Base-by-base conservation (phyloP, 2,888 invertebrate genomes). In the Lymantria dispar region DNA sequence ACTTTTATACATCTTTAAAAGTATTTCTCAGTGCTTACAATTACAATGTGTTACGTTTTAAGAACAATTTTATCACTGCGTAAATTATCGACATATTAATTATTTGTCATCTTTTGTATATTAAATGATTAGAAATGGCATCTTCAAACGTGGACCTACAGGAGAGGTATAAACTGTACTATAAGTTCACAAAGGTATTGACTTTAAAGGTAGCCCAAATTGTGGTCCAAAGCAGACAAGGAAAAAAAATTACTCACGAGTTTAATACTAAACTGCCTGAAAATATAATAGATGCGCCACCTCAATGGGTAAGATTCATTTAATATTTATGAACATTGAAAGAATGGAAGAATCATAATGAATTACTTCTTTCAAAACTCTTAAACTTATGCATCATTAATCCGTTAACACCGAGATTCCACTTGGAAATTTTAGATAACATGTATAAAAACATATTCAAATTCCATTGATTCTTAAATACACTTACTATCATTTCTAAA, bases 191-290 rank as follows among this genome's bases (percentile, higher is more conserved):
- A 0, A 98, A 96, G 87, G 96, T 96, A 83, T 92, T 98, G 64
- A 95, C 96, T 11, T 88, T 96, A 52, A 98, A 98, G 90, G 94
- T 96, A 48, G 95, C 96, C 33, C 98, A 98, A 87, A 95, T 98
- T 45, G 97, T 98, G 48, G 96, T 98, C 14, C 98, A 98, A 85
- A 97, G 98, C 49, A 93, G 98, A 67, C 93, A 97, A 54, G 98
- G 98, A 15, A 96, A 96, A 72, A 97, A 96, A 85, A 94, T 96
- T 39, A 80, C 78, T n/a, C 82, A 83, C 14, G 80, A 82, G 37
- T 74, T 65, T 47, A 78, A 70, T 45, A 58, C 64, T n/a, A 83
- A 78, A 62, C 65, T 74, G n/a, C 59, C 71, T 12, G 85, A 85
- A 37, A 80, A 78, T 56, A 69, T 64, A 36, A 64, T 69, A 29